Evolutionary conservation across 1,140 invertebrate genomes (phyloP), one percentile per base, ranked within the genome.

Genomic region (Cyclargus thomasi): DNA sequence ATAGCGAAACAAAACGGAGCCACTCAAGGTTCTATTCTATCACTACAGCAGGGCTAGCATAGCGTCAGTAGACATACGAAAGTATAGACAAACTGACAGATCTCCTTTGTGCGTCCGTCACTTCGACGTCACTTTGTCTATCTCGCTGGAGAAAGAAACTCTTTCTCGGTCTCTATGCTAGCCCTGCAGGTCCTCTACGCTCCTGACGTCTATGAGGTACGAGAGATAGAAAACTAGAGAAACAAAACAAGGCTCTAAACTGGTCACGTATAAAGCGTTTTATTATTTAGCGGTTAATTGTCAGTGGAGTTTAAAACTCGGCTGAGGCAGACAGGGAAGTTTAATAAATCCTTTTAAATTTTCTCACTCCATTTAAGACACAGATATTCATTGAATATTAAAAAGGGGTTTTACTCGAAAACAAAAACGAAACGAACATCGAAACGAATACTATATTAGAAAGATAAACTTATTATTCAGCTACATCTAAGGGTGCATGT

Each of bases 261-360:
- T 85, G 87, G 87, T 90, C 87, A 90, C 87, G 87, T 79, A 72
- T 79, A 84, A 74, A 88, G 85, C 85, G 80, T 83, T 76, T 79
- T 77, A 85, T 86, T 81, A 85, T 82, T 75, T 81, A 83, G 81
- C 77, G 74, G 77, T 81, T 81, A 80, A 74, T 83, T 76, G 74
- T 68, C 69, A 70, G 29, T 29, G 0, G 29, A 29, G 29, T 29
- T 70, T 70, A 69, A 73, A 67, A 74, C 59, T 63, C 70, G 62
- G 69, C 74, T 76, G 35, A 82, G 81, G 81, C 80, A 70, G 73
- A 73, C 73, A 70, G 63, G 64, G 62, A 69, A 59, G 18, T 59
- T 20, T 20, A 29, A 7, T 29, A 29, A 29, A 29, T 47, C 18
- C 17, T 20, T 18, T 59, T 59, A 20, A 18, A 11, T 59, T 21